These are phyloP conservation scores for Ceratina australensis DNA, from an alignment of 1,140 invertebrate species.

Conservation along the genomic window DNA sequence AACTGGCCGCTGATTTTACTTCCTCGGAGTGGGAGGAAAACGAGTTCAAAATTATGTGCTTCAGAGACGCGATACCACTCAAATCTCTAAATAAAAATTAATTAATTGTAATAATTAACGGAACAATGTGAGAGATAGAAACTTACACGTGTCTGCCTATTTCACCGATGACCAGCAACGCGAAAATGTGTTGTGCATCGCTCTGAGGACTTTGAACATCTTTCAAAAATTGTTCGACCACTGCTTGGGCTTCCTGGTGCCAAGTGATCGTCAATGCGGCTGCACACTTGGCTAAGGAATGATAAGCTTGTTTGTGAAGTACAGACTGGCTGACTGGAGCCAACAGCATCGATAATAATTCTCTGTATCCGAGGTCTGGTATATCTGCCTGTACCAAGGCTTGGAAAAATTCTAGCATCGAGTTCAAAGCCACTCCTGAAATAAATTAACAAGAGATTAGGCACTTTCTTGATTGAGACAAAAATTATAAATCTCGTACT, in stretches of 20 bases:
- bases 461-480: too few species aligned
- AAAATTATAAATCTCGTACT: neutral
- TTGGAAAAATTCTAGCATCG: slow-evolving; percentile 95
- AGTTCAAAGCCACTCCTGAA: slow-evolving; percentile 89
- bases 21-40: slow-evolving; percentile 91
- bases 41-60: slow-evolving; percentile 87
- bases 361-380: slow-evolving; percentile 88
- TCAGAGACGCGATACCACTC: slow-evolving; percentile 86
- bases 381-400: slow-evolving; percentile 91
- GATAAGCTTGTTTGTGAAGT: slow-evolving; percentile 89
- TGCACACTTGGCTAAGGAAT: slow-evolving; percentile 96
- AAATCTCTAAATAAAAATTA: slow-evolving; percentile 86
- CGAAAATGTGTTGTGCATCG: slow-evolving; percentile 94
- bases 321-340: slow-evolving; percentile 81
- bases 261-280: slow-evolving; percentile 93
- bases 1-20: slow-evolving; percentile 97
- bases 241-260: slow-evolving; percentile 86
- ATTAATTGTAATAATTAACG: neutral
- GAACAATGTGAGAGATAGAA: neutral
- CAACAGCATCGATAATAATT: slow-evolving; percentile 88
- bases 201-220: slow-evolving; percentile 87
- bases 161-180: slow-evolving; percentile 96
- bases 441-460: neutral
- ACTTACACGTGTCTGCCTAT: slow-evolving; percentile 95
- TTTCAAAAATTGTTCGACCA: slow-evolving; percentile 91